Percentiles rank a stretch among this genome's conserved stretches.
Evolutionary conservation across 2,888 invertebrate species (phyloP).

Genomic region (Saturnia pavonia): DNA sequence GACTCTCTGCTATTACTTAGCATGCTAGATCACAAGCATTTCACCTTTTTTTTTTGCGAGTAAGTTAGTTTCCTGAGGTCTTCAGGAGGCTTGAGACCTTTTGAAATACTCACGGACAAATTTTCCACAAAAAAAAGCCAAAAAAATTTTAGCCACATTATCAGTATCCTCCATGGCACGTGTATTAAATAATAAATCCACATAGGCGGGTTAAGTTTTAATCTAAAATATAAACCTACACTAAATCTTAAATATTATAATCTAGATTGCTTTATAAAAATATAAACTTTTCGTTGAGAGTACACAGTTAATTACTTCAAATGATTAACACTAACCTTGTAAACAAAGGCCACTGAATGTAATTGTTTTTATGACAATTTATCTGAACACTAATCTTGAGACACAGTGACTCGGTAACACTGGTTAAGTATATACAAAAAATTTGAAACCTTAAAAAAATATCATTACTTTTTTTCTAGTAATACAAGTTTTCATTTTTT

Average conservation of each 20-base stretch:
- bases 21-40: no score
- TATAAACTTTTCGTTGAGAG: not conserved
- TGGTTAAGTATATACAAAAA: not conserved
- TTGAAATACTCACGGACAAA: no score
- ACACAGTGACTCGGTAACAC: not conserved
- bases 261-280: slow-evolving; percentile 1
- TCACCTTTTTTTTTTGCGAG: no score
- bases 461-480: not conserved
- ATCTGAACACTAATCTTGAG: not conserved
- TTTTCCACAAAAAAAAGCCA: not conserved
- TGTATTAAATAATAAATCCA: not conserved
- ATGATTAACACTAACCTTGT: not conserved
- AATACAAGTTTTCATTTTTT: no score
- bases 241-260: slow-evolving; percentile 8
- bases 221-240: not conserved
- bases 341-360: not conserved
- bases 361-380: not conserved
- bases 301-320: not conserved
- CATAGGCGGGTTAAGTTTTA: not conserved
- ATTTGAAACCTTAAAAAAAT: no score
- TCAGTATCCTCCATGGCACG: not conserved
- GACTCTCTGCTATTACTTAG: no score
- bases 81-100: no score
- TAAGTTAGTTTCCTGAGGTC: no score
- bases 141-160: not conserved